Percentiles rank a stretch among this genome's conserved stretches.
Evolutionary conservation across 1,140 invertebrate genomes (phyloP).

Genomic region (Branchinecta lindahli): DNA sequence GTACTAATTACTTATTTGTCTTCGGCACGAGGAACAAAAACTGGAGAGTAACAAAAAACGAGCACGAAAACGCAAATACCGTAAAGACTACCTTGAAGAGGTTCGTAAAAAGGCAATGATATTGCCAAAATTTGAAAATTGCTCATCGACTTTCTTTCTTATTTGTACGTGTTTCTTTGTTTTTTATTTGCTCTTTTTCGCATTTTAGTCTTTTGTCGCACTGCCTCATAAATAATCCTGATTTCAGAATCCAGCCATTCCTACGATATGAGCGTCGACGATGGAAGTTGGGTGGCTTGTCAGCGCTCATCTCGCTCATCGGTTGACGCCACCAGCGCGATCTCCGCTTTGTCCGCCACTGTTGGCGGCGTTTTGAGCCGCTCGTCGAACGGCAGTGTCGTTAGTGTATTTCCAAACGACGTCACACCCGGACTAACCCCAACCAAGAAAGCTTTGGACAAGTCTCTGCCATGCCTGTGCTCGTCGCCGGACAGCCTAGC

Average conservation of each 20-base stretch:
- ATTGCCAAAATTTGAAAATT: too few species aligned
- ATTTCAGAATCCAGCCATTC: slow-evolving; percentile 45
- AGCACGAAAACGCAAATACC: too few species aligned
- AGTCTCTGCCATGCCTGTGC: background rate
- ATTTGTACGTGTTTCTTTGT: too few species aligned
- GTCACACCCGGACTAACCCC: background rate
- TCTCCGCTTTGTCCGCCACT: slow-evolving; percentile 61
- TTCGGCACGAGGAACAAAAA: too few species aligned
- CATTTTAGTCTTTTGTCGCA: too few species aligned
- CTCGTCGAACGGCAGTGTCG: slow-evolving; percentile 45
- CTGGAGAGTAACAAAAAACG: too few species aligned
- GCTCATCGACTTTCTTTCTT: too few species aligned
- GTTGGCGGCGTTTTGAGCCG: slow-evolving; percentile 55
- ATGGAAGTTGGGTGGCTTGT: slow-evolving; percentile 43
- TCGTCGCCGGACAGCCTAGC: slow-evolving; percentile 1
- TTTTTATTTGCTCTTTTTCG: too few species aligned
- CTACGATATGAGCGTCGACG: slow-evolving; percentile 48
- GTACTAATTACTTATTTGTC: too few species aligned
- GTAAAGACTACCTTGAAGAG: too few species aligned
- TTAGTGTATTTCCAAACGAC: slow-evolving; percentile 31
- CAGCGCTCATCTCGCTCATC: slow-evolving; percentile 47
- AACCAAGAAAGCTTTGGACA: background rate
- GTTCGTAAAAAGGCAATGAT: too few species aligned
- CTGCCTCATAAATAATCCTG: background rate
- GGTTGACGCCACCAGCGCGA: slow-evolving; percentile 62